Base-by-base conservation (phyloP, 1,140 invertebrate genomes). In the Monochamus saltuarius region DNA sequence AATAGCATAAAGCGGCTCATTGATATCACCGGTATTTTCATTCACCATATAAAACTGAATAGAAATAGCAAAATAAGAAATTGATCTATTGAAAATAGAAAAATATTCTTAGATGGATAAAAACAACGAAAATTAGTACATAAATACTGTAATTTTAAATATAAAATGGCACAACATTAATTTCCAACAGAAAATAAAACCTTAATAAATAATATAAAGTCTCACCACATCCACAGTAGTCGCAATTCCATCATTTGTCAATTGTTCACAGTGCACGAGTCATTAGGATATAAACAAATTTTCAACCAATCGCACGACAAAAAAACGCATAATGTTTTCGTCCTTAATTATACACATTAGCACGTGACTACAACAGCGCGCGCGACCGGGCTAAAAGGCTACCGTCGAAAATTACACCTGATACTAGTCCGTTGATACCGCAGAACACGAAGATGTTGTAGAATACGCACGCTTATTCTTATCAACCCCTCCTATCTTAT, bases 171-270 rank as follows among this genome's bases (percentile, higher is more conserved):
- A 29, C 2, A 29, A 29, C 22, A 29, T 29, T 29, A 29, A 29
- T 29, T 6, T 29, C 6, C 22, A n/a, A n/a, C n/a, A n/a, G 22
- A 29, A 29, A 29, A 29, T 29, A 29, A 29, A 29, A 29, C 2
- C 2, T 29, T 2, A 2, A 29, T 29, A 42, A 42, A 13, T 42
- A 42, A 13, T 42, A 42, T 42, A 42, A 46, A 4, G 22, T 16
- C 53, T 56, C 45, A 56, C 53, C 53, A 40, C 53, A 56, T 56
- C 53, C 53, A 56, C 17, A 56, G 40, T 22, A 56, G 34, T 36
- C 53, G 39, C 19, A 56, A 35, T 17, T 56, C 42, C 53, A 56
- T 56, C 13, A 14, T 35, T 51, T 29, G 22, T 29, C 22, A 29
- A 29, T 6, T 29, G 4, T 51, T n/a, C 14, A 11, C 6, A 35